Evolutionary conservation across 2,113 vertebrate genomes (phyloP).

Genomic region (Gallinago undulata): DNA sequence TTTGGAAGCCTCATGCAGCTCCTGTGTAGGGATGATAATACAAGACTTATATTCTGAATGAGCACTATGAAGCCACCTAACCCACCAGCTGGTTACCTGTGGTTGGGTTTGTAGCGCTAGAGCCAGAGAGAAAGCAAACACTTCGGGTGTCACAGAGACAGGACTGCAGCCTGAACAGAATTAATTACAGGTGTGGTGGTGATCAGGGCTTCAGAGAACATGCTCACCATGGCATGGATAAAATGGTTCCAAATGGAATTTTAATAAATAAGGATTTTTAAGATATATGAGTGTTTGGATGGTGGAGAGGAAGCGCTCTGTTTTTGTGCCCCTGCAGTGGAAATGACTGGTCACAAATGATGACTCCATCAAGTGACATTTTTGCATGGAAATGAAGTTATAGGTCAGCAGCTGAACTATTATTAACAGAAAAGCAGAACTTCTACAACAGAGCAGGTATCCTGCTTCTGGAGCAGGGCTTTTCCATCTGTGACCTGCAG

Average conservation of each 20-base stretch:
- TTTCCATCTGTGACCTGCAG: fast-evolving
- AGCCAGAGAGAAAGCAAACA: background rate
- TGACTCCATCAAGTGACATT: too few relatives aligned
- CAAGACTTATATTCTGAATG: background rate
- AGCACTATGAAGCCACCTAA: background rate
- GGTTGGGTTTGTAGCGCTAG: background rate
- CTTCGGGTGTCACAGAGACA: fast-evolving
- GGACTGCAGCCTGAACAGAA: background rate
- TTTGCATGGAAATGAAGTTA: background rate
- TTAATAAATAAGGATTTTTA: background rate
- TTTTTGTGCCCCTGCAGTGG: background rate
- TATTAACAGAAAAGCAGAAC: background rate
- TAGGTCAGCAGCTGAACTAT: background rate
- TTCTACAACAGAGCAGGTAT: background rate
- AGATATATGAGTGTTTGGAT: background rate
- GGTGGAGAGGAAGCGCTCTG: fast-evolving
- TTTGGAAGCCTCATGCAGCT: background rate
- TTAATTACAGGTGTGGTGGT: background rate
- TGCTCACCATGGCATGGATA: background rate
- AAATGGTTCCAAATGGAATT: background rate
- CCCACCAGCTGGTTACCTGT: background rate
- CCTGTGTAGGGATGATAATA: background rate
- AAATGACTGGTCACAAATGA: background rate
- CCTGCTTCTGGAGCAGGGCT: background rate
- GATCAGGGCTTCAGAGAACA: background rate